These are phyloP conservation scores for Astreopora myriophthalma DNA, from an alignment of 64 coral and sea anemone genomes.

Conservation along the genomic window DNA sequence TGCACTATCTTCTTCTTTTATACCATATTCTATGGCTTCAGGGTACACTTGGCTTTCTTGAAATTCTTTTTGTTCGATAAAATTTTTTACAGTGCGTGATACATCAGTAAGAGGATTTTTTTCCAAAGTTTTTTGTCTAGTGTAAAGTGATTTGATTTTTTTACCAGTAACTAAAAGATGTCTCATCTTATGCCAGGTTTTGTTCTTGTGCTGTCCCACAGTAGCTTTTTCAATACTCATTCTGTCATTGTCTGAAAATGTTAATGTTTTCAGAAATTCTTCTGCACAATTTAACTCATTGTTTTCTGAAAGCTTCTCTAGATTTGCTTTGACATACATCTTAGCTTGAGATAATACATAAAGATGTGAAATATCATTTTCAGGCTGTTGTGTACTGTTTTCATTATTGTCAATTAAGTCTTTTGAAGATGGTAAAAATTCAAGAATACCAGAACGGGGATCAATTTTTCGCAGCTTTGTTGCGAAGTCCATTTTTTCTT, in stretches of 20 bases:
- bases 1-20: constrained; percentile 70
- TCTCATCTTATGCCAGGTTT: constrained; percentile 59
- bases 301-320: constrained; percentile 9
- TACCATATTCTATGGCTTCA: constrained; percentile 61
- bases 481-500: constrained; percentile 60
- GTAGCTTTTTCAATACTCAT: constrained; percentile 31
- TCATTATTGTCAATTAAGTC: neutral
- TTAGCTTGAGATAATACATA: constrained; percentile 40
- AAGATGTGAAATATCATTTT: constrained; percentile 9
- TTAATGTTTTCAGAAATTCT: constrained; percentile 42
- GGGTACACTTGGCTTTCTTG: neutral
- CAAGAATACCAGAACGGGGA: constrained; percentile 63
- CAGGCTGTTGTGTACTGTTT: neutral
- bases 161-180: constrained; percentile 51
- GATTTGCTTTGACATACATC: constrained; percentile 22
- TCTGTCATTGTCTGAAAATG: constrained; percentile 53
- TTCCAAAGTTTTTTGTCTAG: constrained; percentile 55
- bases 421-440: constrained; percentile 32
- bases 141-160: constrained; percentile 59
- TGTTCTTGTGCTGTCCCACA: constrained; percentile 59
- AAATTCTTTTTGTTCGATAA: constrained; percentile 6
- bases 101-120: constrained; percentile 65
- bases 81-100: constrained; percentile 34
- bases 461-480: constrained; percentile 64
- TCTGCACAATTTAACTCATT: constrained; percentile 28